phyloP scores from a whole-genome alignment of 37 sponge, comb jelly and placozoan genomes.

The Lycopodina hypogea region DNA sequence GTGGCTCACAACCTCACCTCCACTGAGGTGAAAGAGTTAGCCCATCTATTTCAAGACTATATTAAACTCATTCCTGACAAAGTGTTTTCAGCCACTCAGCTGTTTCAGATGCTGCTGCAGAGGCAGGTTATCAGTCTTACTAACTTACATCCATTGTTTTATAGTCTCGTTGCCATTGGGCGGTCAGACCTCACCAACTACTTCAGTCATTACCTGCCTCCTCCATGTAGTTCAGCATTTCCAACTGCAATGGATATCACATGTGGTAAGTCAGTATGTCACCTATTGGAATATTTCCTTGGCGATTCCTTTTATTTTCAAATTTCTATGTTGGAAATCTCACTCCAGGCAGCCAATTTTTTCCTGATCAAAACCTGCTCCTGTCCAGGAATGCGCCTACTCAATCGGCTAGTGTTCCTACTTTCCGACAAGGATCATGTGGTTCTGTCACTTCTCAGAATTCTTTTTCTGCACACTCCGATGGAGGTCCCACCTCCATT shows the following conservation, averaged over 20 bases:
- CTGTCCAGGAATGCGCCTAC: background rate
- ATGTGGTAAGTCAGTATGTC: too few species aligned
- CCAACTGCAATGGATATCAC: too few species aligned
- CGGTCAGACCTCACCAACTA: conserved; percentile 34
- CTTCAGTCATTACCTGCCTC: conserved; percentile 29
- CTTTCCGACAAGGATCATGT: background rate
- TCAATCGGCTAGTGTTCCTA: background rate
- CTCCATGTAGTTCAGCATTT: background rate
- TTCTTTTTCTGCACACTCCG: background rate
- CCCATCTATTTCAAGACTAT: conserved; percentile 8
- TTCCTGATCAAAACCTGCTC: too few species aligned
- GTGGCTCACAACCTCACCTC: conserved; percentile 27
- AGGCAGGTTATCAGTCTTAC: conserved; percentile 21
- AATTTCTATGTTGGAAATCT: too few species aligned
- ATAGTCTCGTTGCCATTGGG: conserved; percentile 28
- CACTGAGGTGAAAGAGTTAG: conserved; percentile 27
- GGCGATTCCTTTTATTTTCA: too few species aligned
- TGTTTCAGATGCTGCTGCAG: conserved; percentile 43
- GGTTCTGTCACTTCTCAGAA: background rate
- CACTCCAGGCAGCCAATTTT: too few species aligned
- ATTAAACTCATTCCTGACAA: conserved; percentile 9
- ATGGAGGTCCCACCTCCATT: background rate
- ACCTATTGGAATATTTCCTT: too few species aligned
- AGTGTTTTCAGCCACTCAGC: conserved; percentile 45
- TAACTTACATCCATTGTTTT: conserved; percentile 27